A percentile compares a stretch with the other conserved stretches of the same genome.
Evolutionary conservation across 2,888 invertebrate genomes (phyloP).

Genomic region (Oxytorus armatus): DNA sequence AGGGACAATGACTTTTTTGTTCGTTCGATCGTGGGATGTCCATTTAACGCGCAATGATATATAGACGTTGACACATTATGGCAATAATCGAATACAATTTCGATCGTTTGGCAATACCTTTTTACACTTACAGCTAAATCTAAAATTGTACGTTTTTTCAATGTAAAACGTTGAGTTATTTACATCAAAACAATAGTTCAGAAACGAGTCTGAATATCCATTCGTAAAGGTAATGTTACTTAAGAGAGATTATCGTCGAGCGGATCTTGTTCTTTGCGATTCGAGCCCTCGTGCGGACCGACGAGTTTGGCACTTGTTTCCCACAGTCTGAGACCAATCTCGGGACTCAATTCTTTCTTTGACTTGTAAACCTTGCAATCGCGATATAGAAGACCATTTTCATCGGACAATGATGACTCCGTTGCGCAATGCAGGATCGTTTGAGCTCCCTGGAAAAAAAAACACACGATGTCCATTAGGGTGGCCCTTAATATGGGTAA

Average conservation of each 20-base stretch:
- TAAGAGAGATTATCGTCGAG: slow-evolving; percentile 9
- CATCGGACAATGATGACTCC: slow-evolving; percentile 86
- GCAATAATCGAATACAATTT: too few species aligned
- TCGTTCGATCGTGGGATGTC: background rate
- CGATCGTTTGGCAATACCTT: too few species aligned
- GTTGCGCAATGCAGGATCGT: slow-evolving; percentile 92
- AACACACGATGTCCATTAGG: too few species aligned
- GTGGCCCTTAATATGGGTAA: too few species aligned
- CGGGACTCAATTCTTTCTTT: slow-evolving; percentile 87
- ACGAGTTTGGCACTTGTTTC: slow-evolving; percentile 87
- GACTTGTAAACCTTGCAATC: slow-evolving; percentile 89
- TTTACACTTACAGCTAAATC: slow-evolving; percentile 34
- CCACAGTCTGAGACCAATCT: slow-evolving; percentile 89
- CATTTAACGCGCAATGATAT: background rate
- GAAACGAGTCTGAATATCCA: background rate
- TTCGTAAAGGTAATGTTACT: slow-evolving; percentile 9
- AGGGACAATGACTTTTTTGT: slow-evolving; percentile 17
- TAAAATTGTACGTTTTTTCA: slow-evolving; percentile 41
- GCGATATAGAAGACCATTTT: slow-evolving; percentile 91
- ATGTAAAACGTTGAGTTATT: slow-evolving; percentile 40
- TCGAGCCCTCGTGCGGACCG: slow-evolving; percentile 68
- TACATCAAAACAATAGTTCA: slow-evolving; percentile 42
- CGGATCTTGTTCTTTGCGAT: slow-evolving; percentile 18
- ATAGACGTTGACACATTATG: slow-evolving; percentile 23
- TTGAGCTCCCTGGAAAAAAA: slow-evolving; percentile 90